Base-by-base conservation (phyloP, 2,113 vertebrate species). In the Rana temporaria region DNA sequence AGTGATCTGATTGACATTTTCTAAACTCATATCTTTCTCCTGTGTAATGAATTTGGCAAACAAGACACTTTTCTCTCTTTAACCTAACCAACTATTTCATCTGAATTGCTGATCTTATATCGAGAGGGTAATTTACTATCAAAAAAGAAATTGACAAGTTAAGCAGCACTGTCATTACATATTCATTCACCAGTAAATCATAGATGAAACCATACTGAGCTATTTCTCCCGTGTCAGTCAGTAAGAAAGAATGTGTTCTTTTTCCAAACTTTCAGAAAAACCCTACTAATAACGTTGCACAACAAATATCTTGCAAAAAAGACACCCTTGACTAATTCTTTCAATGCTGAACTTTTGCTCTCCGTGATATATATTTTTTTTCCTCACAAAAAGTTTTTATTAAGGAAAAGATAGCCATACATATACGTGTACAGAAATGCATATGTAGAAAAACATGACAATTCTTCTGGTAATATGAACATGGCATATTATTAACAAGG, bases 11-110 rank as follows among this genome's bases (percentile, higher is more conserved):
- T 73, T 81, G 79, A 73, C 69, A 71, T 73, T 55, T 81, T 56
- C 68, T 73, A 73, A 63, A 73, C 62, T 65, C 42, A 53, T 69
- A 34, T 69, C 20, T 69, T 30, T 81, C 60, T 73, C 67, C 34
- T 64, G 68, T 52, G 68, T 81, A 81, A 81, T 81, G 59, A 73
- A 81, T 81, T 72, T 65, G 69, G 42, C 68, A 81, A 81, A 72
- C 68, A 65, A 52, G 60, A 55, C 69, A 30, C 18, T 81, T 81
- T 62, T 72, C 79, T 64, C 79, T 73, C 42, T 81, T 81, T 63
- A 81, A 65, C 60, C 68, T 65, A 73, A 70, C 42, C 79, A 72
- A 73, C 42, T 55, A 81, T 65, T 73, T 81, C 79, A 53, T 65
- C 42, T 22, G 48, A 81, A 81, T 65, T 73, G 69, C 79, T 73